phyloP scores from a whole-genome alignment of 1,140 invertebrate species.

The Drosophila kohkoa region DNA sequence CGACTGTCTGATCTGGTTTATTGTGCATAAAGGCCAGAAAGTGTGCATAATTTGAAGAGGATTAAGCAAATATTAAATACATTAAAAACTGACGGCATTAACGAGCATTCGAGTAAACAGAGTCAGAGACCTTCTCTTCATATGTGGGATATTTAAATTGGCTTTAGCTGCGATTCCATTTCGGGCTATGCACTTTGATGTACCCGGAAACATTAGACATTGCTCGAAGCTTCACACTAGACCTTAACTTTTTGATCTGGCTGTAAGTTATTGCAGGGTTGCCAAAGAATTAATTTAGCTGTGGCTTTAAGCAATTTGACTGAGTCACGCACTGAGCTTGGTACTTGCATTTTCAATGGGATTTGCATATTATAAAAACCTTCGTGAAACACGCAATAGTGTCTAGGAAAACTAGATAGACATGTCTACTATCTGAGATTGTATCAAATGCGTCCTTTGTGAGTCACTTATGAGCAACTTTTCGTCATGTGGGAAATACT shows the following conservation, averaged over 20 bases:
- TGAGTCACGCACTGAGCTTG: constrained; percentile 37
- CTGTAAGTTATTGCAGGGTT: neutral
- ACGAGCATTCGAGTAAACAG: constrained; percentile 61
- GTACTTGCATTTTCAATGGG: constrained; percentile 18
- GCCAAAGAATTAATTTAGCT: constrained; percentile 3
- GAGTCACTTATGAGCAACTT: neutral
- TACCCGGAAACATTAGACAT: constrained; percentile 30
- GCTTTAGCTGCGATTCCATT: constrained; percentile 52
- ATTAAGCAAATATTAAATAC: constrained; percentile 81
- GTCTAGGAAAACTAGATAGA: neutral
- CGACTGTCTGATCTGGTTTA: constrained; percentile 52
- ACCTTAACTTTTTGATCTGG: constrained; percentile 14
- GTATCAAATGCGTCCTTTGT: constrained; percentile 6
- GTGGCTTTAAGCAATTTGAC: constrained; percentile 1
- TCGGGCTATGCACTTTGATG: constrained; percentile 61
- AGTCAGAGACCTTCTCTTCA: constrained; percentile 13
- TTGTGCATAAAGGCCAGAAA: constrained; percentile 74
- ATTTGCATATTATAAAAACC: constrained; percentile 43
- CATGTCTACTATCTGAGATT: neutral
- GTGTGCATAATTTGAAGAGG: constrained; percentile 66
- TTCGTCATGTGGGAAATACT: neutral
- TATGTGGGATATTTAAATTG: constrained; percentile 62
- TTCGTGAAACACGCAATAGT: constrained; percentile 45
- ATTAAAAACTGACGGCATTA: constrained; percentile 69
- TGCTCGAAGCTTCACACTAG: neutral